Base-by-base conservation (phyloP, 1,140 invertebrate species). In the Protaetia brevitarsis region DNA sequence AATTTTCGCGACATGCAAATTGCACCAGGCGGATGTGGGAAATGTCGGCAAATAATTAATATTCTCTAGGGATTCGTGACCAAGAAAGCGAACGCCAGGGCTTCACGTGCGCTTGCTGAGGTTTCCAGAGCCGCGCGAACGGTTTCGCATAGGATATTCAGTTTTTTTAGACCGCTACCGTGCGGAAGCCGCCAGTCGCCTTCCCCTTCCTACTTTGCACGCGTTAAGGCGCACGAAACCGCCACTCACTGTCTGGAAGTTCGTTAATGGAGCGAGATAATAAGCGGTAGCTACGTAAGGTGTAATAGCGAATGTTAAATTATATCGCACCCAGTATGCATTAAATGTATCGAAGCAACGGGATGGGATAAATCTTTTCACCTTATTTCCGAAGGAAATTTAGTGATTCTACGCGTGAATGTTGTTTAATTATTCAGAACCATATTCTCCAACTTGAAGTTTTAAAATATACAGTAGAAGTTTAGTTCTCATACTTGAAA, bases 11-110 rank as follows among this genome's bases (percentile, higher is more conserved):
- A 11, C 19, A 51, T 51, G 16, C 19, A 51, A 51, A 51, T 51
- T 51, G 16, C 11, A 4, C 1, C n/a, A 23, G 19, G 26, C 16
- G 41, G 41, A n/a, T 51, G 19, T 19, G 41, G 41, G 16, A 51
- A 51, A 10, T 51, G 41, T 51, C 2, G 41, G 41, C 21, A 51
- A 51, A 19, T 51, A 51, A 51, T 51, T 51, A 51, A 51, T 51
- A 51, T 51, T 51, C 41, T 10, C 10, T 10, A 13, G 41, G 26
- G 34, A 23, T 51, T 51, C 41, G 41, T 51, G 41, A 51, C 41
- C 41, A 51, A 51, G 41, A 51, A 51, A 51, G 16, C 41, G 11
- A 19, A 23, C 26, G 2, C 19, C 13, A n/a, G n/a, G n/a, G 8
- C 16, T 45, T 0, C 37, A 45, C 21, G 21, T 51, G 16, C 26